Conservation (phyloP, 2,888 invertebrate species). For the Eupithecia exiguata region DNA sequence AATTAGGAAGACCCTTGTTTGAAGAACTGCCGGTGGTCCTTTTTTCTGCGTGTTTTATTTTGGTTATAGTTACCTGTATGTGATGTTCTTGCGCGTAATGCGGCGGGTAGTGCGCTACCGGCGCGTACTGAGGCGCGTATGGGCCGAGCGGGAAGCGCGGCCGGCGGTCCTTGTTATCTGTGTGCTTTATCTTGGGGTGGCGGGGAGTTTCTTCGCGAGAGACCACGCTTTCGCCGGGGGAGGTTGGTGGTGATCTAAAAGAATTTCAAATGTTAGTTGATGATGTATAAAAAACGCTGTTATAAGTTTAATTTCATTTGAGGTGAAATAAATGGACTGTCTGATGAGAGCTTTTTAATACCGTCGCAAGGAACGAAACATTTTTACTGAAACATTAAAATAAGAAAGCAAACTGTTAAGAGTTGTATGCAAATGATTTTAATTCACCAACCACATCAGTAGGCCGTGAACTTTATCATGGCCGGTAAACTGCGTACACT, state of each 20-base stretch:
- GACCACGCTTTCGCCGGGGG: conserved; percentile 57
- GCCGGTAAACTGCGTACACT: no score
- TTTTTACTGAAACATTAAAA: no score
- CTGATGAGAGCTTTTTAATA: no score
- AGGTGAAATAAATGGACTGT: no score
- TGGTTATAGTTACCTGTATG: conserved; percentile 23
- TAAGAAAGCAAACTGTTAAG: no score
- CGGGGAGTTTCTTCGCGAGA: conserved; percentile 57
- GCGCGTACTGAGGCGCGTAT: conserved; percentile 78
- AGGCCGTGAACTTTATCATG: no score
- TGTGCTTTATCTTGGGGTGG: conserved; percentile 78
- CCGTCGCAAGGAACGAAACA: no score
- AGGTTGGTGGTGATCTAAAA: conserved; percentile 60
- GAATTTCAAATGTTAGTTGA: neutral
- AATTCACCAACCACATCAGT: no score
- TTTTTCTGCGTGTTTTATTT: neutral
- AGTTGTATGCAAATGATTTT: no score
- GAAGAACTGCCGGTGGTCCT: neutral
- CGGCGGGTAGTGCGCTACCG: conserved; percentile 77
- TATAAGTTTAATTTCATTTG: neutral
- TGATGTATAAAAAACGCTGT: neutral
- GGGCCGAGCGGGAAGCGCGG: conserved; percentile 76
- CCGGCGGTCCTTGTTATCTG: conserved; percentile 75
- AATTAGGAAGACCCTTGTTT: neutral
- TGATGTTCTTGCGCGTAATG: conserved; percentile 38